Conservation (phyloP, 2,113 vertebrate genomes). For the Scytalopus superciliaris region DNA sequence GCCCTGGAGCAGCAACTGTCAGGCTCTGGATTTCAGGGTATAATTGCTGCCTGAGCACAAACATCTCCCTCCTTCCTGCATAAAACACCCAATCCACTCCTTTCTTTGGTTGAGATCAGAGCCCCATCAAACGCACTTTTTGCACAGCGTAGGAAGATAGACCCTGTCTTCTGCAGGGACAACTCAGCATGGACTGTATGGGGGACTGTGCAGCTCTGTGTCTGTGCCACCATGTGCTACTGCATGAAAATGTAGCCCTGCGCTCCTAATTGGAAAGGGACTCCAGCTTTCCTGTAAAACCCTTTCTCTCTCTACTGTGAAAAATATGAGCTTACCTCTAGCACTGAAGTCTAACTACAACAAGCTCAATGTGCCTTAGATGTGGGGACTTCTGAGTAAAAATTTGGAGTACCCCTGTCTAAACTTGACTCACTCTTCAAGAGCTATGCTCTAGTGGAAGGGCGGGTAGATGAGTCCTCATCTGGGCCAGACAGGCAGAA, state of each 20-base stretch:
- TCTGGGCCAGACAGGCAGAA: neutral
- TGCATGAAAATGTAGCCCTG: neutral
- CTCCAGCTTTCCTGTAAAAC: neutral
- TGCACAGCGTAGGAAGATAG: neutral
- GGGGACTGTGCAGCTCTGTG: accelerated
- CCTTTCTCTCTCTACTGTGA: neutral
- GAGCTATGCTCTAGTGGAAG: neutral
- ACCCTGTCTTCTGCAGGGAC: neutral
- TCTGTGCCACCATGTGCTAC: neutral
- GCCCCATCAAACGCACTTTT: neutral
- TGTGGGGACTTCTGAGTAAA: neutral
- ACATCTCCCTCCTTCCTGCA: slow-evolving; percentile 11
- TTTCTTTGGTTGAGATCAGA: slow-evolving; percentile 26
- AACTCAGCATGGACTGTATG: neutral
- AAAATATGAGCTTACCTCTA: neutral
- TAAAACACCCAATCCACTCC: neutral
- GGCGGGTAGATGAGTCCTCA: neutral
- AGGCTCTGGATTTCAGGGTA: slow-evolving; percentile 59
- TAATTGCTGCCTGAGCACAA: slow-evolving; percentile 72
- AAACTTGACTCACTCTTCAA: neutral
- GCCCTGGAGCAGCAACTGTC: slow-evolving; percentile 72
- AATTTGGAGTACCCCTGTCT: neutral
- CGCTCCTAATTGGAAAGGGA: neutral
- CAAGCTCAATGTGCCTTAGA: neutral
- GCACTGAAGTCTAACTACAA: neutral